phyloP scores from a whole-genome alignment of 2,113 vertebrate species.

The Condylura cristata region DNA sequence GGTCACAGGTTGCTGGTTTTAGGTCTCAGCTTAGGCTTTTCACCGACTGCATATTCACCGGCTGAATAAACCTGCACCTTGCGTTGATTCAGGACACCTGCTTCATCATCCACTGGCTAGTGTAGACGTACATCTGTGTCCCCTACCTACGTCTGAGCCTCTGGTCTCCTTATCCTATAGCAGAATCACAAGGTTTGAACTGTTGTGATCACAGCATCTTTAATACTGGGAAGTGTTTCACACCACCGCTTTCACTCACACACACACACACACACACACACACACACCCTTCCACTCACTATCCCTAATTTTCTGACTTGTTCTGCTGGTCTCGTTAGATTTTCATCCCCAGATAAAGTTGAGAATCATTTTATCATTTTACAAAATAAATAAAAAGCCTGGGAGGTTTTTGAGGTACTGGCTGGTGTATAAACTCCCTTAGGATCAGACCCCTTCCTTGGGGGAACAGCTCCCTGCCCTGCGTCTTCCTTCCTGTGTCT shows the following conservation, averaged over 20 bases:
- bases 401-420: background rate
- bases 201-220: background rate
- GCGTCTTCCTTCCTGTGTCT: background rate
- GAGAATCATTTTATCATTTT: constrained; percentile 8
- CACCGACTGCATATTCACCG: background rate
- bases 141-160: background rate
- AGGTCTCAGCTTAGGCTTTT: background rate
- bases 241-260: background rate
- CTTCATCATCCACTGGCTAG: background rate
- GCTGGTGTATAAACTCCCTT: background rate
- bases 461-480: background rate
- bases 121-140: background rate
- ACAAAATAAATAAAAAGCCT: background rate
- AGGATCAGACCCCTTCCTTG: rapidly evolving
- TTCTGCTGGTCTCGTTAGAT: constrained; percentile 1
- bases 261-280: background rate
- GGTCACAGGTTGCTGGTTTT: no score
- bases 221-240: background rate
- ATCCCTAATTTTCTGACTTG: constrained; percentile 22
- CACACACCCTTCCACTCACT: background rate
- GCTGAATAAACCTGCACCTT: background rate
- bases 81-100: background rate
- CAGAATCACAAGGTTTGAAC: background rate
- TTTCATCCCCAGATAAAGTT: background rate
- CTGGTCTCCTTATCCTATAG: background rate